A percentile compares a stretch with the other conserved stretches of the same genome.
phyloP scores from a whole-genome alignment of 1,140 invertebrate genomes.

The Camponotus floridanus region DNA sequence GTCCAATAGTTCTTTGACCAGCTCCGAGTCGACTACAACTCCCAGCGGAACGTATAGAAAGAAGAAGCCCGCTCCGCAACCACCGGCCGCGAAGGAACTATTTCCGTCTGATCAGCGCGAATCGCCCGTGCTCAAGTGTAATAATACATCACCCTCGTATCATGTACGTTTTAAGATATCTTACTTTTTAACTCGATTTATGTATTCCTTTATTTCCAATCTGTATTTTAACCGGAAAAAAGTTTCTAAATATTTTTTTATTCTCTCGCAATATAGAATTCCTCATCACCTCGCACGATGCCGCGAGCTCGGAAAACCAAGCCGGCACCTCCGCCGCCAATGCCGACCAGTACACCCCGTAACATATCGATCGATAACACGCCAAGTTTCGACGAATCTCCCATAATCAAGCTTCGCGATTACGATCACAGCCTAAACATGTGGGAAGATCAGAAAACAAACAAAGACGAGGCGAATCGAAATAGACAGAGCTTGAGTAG shows the following conservation, averaged over 20 bases:
- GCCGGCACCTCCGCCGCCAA: constrained; percentile 87
- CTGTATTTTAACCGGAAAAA: not conserved
- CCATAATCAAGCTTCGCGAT: constrained; percentile 66
- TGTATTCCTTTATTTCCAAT: not conserved
- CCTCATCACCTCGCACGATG: constrained; percentile 75
- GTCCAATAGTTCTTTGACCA: constrained; percentile 82
- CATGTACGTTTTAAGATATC: constrained; percentile 40
- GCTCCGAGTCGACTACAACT: constrained; percentile 79
- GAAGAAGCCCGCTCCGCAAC: constrained; percentile 90
- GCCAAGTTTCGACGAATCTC: constrained; percentile 67
- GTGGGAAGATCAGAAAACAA: constrained; percentile 86
- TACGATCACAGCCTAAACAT: constrained; percentile 61
- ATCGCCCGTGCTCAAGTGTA: constrained; percentile 1
- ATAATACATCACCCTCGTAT: constrained; percentile 9
- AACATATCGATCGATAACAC: constrained; percentile 46
- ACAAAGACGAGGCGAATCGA: constrained; percentile 88
- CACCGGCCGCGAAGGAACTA: constrained; percentile 85
- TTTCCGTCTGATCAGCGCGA: constrained; percentile 44
- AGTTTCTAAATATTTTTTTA: not conserved
- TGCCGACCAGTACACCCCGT: constrained; percentile 75
- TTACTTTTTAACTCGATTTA: not conserved
- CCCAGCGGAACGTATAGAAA: constrained; percentile 85
- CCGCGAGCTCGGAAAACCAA: constrained; percentile 85
- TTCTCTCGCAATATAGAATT: constrained; percentile 74
- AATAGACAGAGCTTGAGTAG: constrained; percentile 85